phyloP scores from a whole-genome alignment of 1,140 invertebrate genomes.

The Orius laevigatus region DNA sequence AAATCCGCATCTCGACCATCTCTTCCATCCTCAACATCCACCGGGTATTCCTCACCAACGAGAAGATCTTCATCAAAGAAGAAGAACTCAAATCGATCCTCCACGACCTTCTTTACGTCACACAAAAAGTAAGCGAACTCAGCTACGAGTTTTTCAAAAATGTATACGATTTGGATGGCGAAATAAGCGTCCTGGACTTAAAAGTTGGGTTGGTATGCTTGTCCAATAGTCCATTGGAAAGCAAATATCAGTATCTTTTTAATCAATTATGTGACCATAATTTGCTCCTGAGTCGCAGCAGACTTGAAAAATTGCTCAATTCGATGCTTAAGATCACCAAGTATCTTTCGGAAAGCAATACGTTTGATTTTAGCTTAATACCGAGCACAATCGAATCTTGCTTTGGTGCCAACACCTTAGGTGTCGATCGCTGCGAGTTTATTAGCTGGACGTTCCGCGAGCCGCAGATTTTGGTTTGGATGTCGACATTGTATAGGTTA shows the following conservation, averaged over 20 bases:
- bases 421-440: conserved; percentile 37
- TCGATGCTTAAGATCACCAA: conserved; percentile 35
- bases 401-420: conserved; percentile 30
- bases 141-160: too few relatives aligned
- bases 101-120: too few relatives aligned
- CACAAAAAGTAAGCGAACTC: too few relatives aligned
- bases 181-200: conserved; percentile 35
- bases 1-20: conserved; percentile 5
- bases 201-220: conserved; percentile 44
- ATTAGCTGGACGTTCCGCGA: conserved; percentile 38
- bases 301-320: conserved; percentile 35
- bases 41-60: too few relatives aligned
- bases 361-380: conserved; percentile 34
- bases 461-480: conserved; percentile 39
- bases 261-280: conserved; percentile 45
- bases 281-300: conserved; percentile 38
- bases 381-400: conserved; percentile 39
- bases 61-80: too few relatives aligned
- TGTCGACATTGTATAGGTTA: conserved; percentile 39
- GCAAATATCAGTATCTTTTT: conserved; percentile 46
- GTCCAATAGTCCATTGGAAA: conserved; percentile 36
- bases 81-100: too few relatives aligned
- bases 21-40: background rate
- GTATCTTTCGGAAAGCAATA: conserved; percentile 36
- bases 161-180: conserved; percentile 21